Evolutionary conservation across 37 sponge, comb jelly and placozoan genomes (phyloP), one percentile per base, ranked within the genome.

Genomic region (Cladorhizidae sp.): DNA sequence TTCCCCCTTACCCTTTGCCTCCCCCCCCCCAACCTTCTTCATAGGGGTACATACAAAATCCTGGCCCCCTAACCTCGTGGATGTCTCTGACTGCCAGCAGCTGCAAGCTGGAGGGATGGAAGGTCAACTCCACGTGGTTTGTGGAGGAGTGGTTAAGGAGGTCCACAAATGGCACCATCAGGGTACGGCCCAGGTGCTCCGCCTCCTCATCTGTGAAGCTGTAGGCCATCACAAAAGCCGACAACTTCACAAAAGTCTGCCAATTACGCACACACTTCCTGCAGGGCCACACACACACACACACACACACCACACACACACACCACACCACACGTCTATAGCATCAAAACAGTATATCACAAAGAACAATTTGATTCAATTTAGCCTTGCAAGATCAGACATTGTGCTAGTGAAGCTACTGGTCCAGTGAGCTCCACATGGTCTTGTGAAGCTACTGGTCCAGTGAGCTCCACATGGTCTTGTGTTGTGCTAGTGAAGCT

Each of bases 101-200:
- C 43, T 75, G 25, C 32, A 92, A 72, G 15, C 43, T 35, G 8
- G 75, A 20, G 20, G 49, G 3, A 8, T 37, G 54, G 59, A 80
- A 87, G 37, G 22, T 55, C 32, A 92, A 79, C 65, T 92, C 92
- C 32, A 81, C 92, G 56, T 87, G 85, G 41, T 92, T 88, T 3
- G 68, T 25, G 22, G 74, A 77, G 88, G 82, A 76, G 65, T 92
- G 92, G 76, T 92, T 92, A 2, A 92, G 61, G 21, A 92, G 85
- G 62, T 92, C 92, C 20, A 92, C 86, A 79, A 92, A 86, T 0
- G 92, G 92, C 40, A 92, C 87, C 92, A 92, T 92, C 85, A 80
- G 58, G 21, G 92, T 92, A 52, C 37, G 52, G 59, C 41, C 28
- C 38, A 79, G 73, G 28, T 42, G 31, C 21, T 84, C 77, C 11